These are phyloP conservation scores for Drosophila eugracilis DNA, from an alignment of 1,140 invertebrate species.

Conservation along the genomic window DNA sequence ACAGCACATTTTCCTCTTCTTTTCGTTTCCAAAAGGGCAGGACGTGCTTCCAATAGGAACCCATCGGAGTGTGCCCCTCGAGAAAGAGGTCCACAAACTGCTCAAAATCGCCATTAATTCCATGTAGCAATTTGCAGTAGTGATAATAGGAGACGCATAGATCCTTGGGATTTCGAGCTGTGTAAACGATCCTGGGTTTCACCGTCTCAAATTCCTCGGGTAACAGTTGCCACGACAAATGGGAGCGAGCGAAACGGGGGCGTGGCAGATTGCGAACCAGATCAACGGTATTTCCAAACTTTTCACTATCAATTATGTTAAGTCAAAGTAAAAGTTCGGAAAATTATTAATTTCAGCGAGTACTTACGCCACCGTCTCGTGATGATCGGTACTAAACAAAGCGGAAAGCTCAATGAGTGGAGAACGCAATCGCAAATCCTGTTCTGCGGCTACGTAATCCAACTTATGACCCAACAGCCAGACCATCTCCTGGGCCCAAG, in stretches of 20 bases:
- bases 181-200: slow-evolving; percentile 95
- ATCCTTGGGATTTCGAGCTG: slow-evolving; percentile 97
- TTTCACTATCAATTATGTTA: slow-evolving; percentile 32
- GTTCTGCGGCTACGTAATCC: slow-evolving; percentile 90
- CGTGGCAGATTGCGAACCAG: slow-evolving; percentile 88
- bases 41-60: slow-evolving; percentile 90
- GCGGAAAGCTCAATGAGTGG: slow-evolving; percentile 86
- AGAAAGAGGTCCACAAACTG: slow-evolving; percentile 93
- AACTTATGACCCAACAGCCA: slow-evolving; percentile 93
- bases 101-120: slow-evolving; percentile 90
- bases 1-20: slow-evolving; percentile 90
- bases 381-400: slow-evolving; percentile 86
- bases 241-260: slow-evolving; percentile 92
- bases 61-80: slow-evolving; percentile 88
- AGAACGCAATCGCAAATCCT: slow-evolving; percentile 87
- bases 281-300: slow-evolving; percentile 84
- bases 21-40: slow-evolving; percentile 90
- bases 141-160: slow-evolving; percentile 96
- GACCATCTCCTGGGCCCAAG: slow-evolving; percentile 95
- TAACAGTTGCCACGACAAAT: slow-evolving; percentile 91
- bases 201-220: slow-evolving; percentile 88
- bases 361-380: slow-evolving; percentile 85
- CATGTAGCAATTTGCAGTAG: slow-evolving; percentile 91
- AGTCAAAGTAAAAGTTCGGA: slow-evolving; percentile 1
- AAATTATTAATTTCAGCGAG: background rate